Evolutionary conservation across 2,113 vertebrate genomes (phyloP).

Genomic region (Malurus elegans): DNA sequence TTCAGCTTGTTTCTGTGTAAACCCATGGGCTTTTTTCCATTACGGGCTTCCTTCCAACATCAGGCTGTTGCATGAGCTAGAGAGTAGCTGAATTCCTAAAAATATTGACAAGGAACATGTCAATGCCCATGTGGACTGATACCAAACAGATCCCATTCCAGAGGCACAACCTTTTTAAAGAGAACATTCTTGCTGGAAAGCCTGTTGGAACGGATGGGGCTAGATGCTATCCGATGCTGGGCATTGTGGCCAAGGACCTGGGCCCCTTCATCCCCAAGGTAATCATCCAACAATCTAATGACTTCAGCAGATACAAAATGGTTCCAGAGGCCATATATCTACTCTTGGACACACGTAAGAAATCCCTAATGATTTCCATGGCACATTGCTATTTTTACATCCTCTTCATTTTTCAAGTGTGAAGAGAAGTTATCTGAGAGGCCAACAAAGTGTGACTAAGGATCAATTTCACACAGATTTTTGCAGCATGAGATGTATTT

Average conservation of each 20-base stretch:
- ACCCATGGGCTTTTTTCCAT: neutral
- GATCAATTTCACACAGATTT: conserved; percentile 26
- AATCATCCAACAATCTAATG: neutral
- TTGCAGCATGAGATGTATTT: neutral
- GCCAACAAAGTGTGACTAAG: neutral
- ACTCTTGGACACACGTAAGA: neutral
- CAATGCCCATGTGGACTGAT: neutral
- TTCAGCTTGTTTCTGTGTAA: neutral
- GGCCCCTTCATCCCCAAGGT: neutral
- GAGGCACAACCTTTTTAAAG: neutral
- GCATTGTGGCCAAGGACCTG: neutral
- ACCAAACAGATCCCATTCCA: neutral
- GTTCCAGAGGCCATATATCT: conserved; percentile 19
- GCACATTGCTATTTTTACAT: conserved; percentile 27
- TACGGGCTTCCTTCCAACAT: neutral
- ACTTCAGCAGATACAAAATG: conserved; percentile 4
- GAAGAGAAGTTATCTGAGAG: neutral
- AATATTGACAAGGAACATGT: neutral
- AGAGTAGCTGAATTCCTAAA: neutral
- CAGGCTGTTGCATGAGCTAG: neutral
- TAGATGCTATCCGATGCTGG: rapidly evolving
- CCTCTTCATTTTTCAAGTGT: conserved; percentile 21
- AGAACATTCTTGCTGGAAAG: neutral
- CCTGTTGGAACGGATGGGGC: neutral
- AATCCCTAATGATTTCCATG: conserved; percentile 14